These are phyloP conservation scores for Agonopterix heracliana DNA, from an alignment of 2,888 invertebrate species.

Conservation along the genomic window DNA sequence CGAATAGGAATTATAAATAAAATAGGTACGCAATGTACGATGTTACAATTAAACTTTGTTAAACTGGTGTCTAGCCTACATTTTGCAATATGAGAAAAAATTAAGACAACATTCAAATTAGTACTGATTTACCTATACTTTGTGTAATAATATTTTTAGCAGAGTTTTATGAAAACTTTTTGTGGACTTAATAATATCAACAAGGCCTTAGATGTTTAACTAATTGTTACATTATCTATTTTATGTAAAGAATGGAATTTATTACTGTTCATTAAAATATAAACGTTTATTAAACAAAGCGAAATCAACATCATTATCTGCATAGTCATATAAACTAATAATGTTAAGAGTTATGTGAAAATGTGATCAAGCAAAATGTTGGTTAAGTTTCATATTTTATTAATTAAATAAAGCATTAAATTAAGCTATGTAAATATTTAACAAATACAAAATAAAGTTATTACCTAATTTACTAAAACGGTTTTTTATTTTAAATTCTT, in stretches of 20 bases:
- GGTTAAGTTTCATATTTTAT: slow-evolving; percentile 73
- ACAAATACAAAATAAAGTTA: slow-evolving; percentile 69
- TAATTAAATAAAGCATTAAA: slow-evolving; percentile 54
- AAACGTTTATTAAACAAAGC: background rate
- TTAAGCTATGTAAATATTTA: slow-evolving; percentile 72
- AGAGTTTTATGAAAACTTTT: background rate
- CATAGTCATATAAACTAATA: slow-evolving; percentile 16
- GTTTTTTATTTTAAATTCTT: slow-evolving; percentile 20
- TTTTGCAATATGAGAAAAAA: no score
- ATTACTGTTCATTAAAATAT: slow-evolving; percentile 33
- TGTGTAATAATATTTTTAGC: background rate
- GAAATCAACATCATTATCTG: slow-evolving; percentile 10
- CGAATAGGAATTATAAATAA: no score
- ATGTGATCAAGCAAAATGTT: slow-evolving; percentile 65
- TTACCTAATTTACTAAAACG: slow-evolving; percentile 61
- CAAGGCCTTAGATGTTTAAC: slow-evolving; percentile 60
- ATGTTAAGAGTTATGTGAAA: slow-evolving; percentile 51
- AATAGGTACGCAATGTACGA: no score
- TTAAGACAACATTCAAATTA: no score
- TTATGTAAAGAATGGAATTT: slow-evolving; percentile 44
- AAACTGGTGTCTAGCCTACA: no score
- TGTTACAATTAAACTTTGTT: no score
- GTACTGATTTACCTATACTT: no score
- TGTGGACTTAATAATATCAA: slow-evolving; percentile 20
- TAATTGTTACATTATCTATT: slow-evolving; percentile 41